A percentile compares a stretch with the other conserved stretches of the same genome.
phyloP scores from a whole-genome alignment of 2,113 vertebrate species.

The Coptodon bakossiorum region DNA sequence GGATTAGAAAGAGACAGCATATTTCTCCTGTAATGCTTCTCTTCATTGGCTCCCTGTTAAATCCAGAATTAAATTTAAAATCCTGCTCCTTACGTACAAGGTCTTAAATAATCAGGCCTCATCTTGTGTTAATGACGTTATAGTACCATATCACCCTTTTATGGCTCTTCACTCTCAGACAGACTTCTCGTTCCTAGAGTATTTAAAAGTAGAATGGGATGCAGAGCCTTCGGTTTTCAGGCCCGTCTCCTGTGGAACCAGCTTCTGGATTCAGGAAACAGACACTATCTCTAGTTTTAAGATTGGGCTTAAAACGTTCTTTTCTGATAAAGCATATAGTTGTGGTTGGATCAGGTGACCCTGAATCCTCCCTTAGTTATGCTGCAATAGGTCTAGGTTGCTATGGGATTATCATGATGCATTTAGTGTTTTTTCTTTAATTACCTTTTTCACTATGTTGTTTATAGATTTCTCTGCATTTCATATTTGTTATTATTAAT shows the following conservation, averaged over 20 bases:
- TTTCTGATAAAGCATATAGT: neutral
- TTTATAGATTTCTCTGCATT: neutral
- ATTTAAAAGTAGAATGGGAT: neutral
- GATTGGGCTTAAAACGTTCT: neutral
- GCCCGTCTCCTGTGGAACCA: neutral
- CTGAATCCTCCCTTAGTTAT: neutral
- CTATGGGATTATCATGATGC: neutral
- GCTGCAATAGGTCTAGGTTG: neutral
- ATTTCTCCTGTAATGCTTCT: neutral
- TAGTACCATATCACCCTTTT: neutral
- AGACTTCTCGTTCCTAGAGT: neutral
- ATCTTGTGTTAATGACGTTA: neutral
- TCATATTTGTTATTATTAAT: neutral
- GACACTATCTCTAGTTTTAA: neutral
- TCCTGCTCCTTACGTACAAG: neutral
- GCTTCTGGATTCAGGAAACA: neutral
- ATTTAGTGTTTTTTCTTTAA: neutral
- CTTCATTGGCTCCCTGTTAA: neutral
- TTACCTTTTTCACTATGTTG: neutral
- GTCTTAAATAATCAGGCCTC: neutral
- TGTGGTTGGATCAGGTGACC: neutral
- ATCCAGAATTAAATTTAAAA: neutral
- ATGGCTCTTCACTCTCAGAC: neutral
- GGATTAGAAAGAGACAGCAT: accelerated
- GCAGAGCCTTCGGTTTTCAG: neutral